Evolutionary conservation across 2,888 invertebrate species (phyloP).

Genomic region (Antheraea yamamai): DNA sequence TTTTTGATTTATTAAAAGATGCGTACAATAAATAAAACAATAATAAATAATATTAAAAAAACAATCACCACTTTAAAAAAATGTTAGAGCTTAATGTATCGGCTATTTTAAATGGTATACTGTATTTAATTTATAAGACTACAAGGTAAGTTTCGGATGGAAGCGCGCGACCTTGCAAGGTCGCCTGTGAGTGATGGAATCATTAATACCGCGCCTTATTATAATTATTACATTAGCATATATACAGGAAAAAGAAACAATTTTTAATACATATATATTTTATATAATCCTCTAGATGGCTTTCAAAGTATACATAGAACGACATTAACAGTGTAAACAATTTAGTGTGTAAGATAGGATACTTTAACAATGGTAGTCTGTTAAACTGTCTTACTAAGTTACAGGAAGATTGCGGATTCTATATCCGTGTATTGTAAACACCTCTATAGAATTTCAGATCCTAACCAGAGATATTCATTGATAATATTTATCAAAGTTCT

Average conservation of each 20-base stretch:
- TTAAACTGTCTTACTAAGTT: not conserved
- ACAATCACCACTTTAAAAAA: not conserved
- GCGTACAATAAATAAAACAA: not conserved
- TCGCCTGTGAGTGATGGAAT: slow-evolving; percentile 36
- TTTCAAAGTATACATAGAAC: too few species aligned
- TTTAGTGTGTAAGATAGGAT: not conserved
- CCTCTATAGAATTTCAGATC: not conserved
- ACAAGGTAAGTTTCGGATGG: slow-evolving; percentile 28
- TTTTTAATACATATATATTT: not conserved
- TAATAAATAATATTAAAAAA: not conserved
- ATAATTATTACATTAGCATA: slow-evolving; percentile 6
- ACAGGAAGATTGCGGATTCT: too few species aligned
- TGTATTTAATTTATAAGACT: slow-evolving; percentile 24
- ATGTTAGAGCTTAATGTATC: not conserved
- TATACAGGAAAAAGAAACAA: slow-evolving; percentile 7
- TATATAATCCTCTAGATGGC: not conserved
- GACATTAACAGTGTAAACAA: not conserved
- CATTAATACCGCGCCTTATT: slow-evolving; percentile 14
- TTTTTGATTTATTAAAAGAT: not conserved
- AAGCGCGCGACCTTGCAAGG: slow-evolving; percentile 50
- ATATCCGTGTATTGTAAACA: not conserved
- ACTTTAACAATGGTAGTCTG: not conserved
- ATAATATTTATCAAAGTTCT: not conserved
- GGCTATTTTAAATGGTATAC: slow-evolving; percentile 2
- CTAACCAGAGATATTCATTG: not conserved